phyloP scores from a whole-genome alignment of 2,113 vertebrate genomes.

The Piaya cayana region DNA sequence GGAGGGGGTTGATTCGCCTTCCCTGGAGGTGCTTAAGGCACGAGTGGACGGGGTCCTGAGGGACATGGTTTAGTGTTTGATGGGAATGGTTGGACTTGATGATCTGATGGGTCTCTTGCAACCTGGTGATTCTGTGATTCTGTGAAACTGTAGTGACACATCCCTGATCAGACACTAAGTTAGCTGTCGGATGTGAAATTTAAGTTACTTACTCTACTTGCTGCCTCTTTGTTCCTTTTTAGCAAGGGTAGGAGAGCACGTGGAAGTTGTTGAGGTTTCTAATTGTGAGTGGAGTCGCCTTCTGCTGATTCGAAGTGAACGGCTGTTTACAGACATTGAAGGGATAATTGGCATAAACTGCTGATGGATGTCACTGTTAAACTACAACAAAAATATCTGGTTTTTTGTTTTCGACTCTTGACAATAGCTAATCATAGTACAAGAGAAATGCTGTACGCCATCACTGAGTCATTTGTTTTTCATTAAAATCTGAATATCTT shows the following conservation, averaged over 20 bases:
- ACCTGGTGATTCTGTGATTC: too few species aligned
- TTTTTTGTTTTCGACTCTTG: neutral
- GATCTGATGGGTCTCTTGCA: too few species aligned
- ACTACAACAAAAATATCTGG: neutral
- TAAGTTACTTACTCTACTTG: neutral
- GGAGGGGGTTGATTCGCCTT: too few species aligned
- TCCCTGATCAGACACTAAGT: neutral
- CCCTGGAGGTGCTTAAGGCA: too few species aligned
- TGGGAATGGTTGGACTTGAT: too few species aligned
- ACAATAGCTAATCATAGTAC: constrained; percentile 36
- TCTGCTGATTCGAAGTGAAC: neutral
- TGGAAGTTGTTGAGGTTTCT: neutral
- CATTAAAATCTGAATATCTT: constrained; percentile 21
- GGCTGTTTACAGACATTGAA: neutral
- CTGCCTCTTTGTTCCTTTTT: neutral
- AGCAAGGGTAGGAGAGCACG: neutral
- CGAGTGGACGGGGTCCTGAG: too few species aligned
- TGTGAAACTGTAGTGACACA: neutral
- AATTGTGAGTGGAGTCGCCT: neutral
- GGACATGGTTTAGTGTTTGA: too few species aligned
- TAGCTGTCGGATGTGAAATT: neutral
- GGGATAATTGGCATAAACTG: constrained; percentile 34
- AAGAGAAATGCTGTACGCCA: neutral
- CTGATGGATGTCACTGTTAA: constrained; percentile 36
- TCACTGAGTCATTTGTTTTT: constrained; percentile 52